Evolutionary conservation across 2,113 vertebrate species (phyloP).

Genomic region (Equus przewalskii): DNA sequence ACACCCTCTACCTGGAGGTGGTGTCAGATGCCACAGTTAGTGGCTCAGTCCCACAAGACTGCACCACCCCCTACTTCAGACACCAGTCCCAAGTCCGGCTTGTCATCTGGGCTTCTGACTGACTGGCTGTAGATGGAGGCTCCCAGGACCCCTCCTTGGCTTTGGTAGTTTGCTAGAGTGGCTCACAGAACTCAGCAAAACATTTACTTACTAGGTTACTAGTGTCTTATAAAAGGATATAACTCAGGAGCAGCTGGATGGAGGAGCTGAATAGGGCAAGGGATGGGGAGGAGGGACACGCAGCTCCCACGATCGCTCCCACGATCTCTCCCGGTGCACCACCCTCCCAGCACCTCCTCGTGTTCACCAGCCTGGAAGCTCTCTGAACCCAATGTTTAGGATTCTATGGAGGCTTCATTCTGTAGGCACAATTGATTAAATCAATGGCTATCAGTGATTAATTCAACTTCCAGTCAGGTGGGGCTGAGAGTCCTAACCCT

Average conservation of each 20-base stretch:
- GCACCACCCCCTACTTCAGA: neutral
- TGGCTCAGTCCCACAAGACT: neutral
- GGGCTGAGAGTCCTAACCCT: neutral
- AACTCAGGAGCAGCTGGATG: neutral
- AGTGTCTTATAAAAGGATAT: neutral
- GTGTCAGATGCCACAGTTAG: neutral
- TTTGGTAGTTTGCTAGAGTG: neutral
- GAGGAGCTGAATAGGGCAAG: neutral
- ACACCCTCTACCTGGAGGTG: neutral
- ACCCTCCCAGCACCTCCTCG: neutral
- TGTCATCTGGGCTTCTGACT: neutral
- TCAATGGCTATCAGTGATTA: neutral
- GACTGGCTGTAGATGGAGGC: neutral
- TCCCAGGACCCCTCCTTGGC: neutral
- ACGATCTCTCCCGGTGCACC: fast-evolving
- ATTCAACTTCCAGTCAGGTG: neutral
- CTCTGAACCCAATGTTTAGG: neutral
- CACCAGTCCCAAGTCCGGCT: neutral
- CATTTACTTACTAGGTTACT: neutral
- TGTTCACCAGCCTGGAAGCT: neutral
- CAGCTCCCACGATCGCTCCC: too few relatives aligned
- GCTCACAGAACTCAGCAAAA: neutral
- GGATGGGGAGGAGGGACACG: neutral
- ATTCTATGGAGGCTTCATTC: neutral
- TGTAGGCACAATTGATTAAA: neutral